Evolutionary conservation across 2,888 invertebrate genomes (phyloP), one percentile per base, ranked within the genome.

Genomic region (Nomada hirtipes): DNA sequence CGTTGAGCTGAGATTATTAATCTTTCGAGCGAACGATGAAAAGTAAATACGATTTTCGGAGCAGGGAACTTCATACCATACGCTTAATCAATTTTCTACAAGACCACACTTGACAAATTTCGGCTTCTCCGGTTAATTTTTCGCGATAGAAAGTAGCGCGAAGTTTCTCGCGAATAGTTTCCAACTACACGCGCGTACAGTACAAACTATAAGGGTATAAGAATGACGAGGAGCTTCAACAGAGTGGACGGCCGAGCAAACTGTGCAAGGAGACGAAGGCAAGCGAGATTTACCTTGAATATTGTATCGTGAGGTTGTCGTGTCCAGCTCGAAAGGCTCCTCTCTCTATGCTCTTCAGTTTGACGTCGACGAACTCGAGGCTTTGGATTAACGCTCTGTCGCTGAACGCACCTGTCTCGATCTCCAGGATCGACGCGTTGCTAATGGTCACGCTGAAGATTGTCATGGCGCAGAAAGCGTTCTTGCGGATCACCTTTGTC

Each of bases 391-490:
- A 94, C 0, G 96, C 96, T 78, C 95, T 94, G 61, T 95, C 95
- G 36, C 95, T 95, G 90, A 97, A 96, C 0, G 97, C 96, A 64
- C 95, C 95, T n/a, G 94, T 94, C 91, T 96, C 95, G 61, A 97
- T 95, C 47, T 94, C 93, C 70, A 95, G 93, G 77, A 97, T 95
- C 13, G 95, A 95, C 61, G 96, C 95, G 91, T 96, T 96, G 80
- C 95, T 94, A 23, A 96, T 95, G 86, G 94, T 94, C 11, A 97
- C 95, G 67, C 95, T 94, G 84, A 95, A 95, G 89, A 97, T 96
- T 59, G 95, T 95, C 88, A 95, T 95, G 2, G 96, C 96, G 70
- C 95, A 95, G 90, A 97, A 97, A 0, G 97, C 97, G 67, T 96
- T 95, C 53, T 94, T 93, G 26, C 95, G 94, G 61, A 97, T 95